A percentile compares a stretch with the other conserved stretches of the same genome.
These are phyloP conservation scores for Myrmecophaga tridactyla DNA, from an alignment of 2,113 vertebrate genomes.

Conservation along the genomic window DNA sequence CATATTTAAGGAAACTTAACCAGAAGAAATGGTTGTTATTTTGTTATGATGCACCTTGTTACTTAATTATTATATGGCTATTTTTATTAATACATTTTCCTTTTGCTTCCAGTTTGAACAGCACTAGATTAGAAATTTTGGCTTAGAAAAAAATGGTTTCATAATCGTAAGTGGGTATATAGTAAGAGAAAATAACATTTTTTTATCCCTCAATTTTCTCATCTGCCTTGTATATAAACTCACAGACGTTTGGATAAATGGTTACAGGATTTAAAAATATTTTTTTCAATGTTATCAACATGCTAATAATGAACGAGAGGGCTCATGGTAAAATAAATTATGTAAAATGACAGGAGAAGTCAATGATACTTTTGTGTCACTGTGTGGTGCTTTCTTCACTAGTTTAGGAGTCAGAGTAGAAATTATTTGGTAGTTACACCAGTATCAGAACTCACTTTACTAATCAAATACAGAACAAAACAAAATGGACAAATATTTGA, in stretches of 20 bases:
- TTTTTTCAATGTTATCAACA: constrained; percentile 8
- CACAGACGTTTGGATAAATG: constrained; percentile 28
- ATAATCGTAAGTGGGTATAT: constrained; percentile 28
- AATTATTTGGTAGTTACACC: background rate
- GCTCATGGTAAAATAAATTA: background rate
- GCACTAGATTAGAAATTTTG: constrained; percentile 44
- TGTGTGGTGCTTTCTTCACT: background rate
- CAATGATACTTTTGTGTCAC: background rate
- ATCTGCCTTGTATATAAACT: background rate
- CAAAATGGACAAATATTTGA: constrained; percentile 7
- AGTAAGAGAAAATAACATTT: background rate
- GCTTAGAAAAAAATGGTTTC: constrained; percentile 31
- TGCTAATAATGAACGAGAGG: constrained; percentile 8
- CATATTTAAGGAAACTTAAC: constrained; percentile 43
- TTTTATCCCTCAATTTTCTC: background rate
- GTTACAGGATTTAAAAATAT: background rate
- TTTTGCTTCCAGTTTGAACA: constrained; percentile 12
- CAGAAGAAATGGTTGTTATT: constrained; percentile 24
- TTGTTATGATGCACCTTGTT: background rate
- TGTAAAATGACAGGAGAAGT: background rate
- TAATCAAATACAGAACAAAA: background rate
- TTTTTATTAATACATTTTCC: constrained; percentile 30
- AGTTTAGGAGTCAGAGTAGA: background rate
- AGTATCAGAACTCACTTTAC: background rate
- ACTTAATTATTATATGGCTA: background rate